Evolutionary conservation across 2,888 invertebrate genomes (phyloP).

Genomic region (Polymixis lichenea): DNA sequence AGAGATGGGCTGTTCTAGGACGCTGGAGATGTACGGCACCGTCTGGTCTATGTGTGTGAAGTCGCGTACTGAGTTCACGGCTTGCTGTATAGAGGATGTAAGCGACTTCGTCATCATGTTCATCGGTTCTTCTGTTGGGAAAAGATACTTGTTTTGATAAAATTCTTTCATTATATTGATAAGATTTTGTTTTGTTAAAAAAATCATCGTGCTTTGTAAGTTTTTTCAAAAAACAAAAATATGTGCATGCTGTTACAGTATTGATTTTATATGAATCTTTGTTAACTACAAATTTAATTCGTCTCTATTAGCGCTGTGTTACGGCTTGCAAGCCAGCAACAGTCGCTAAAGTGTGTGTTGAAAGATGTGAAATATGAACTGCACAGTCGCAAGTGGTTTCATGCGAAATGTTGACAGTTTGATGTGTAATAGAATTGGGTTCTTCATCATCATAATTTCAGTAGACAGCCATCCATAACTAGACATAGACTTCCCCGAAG

Average conservation of each 20-base stretch:
- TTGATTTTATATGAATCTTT: background rate
- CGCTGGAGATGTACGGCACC: conserved; percentile 84
- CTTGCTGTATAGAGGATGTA: conserved; percentile 84
- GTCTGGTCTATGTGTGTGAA: conserved; percentile 83
- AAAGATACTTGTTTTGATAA: conserved; percentile 23
- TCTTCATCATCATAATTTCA: too few species aligned
- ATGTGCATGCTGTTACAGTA: background rate
- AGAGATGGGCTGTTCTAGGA: conserved; percentile 84
- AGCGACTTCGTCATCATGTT: conserved; percentile 86
- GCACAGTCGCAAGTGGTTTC: background rate
- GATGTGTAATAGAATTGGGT: background rate
- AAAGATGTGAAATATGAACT: background rate
- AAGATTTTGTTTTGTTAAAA: background rate
- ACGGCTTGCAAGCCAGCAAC: background rate
- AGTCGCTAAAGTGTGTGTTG: background rate
- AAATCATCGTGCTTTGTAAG: background rate
- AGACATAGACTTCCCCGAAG: too few species aligned
- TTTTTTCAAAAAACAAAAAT: background rate
- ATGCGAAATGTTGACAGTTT: too few species aligned
- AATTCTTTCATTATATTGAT: background rate
- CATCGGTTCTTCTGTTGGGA: conserved; percentile 78
- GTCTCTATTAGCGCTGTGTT: background rate
- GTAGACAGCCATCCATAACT: too few species aligned
- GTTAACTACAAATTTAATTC: background rate
- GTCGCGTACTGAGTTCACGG: conserved; percentile 85